A percentile compares a stretch with the other conserved stretches of the same genome.
Evolutionary conservation across 2,113 vertebrate species (phyloP).

Genomic region (Typhlomys cinereus): DNA sequence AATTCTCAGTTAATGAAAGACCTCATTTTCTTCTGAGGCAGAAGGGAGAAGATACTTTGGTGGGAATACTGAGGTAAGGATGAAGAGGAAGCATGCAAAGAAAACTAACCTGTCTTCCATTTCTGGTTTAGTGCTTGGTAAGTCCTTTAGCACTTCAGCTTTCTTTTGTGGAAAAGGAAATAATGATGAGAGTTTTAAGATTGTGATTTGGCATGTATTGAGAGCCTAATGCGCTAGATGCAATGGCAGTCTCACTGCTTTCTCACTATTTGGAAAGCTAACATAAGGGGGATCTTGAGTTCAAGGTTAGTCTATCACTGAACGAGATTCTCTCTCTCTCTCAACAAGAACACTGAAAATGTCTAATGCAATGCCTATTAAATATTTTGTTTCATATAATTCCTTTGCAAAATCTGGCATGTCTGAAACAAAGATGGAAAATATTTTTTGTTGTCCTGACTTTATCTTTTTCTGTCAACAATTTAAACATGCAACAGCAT

Average conservation of each 20-base stretch:
- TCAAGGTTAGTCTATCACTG: not conserved
- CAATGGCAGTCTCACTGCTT: not conserved
- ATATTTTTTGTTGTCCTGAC: not conserved
- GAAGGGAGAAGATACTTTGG: not conserved
- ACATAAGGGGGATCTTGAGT: not conserved
- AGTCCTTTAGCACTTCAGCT: not conserved
- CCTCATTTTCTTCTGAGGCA: not conserved
- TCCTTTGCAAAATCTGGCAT: not conserved
- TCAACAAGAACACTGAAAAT: not conserved
- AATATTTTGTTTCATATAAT: not conserved
- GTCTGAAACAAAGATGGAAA: not conserved
- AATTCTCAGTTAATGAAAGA: not conserved
- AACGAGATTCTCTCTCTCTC: not conserved
- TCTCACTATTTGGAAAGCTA: not conserved
- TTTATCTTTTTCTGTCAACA: not conserved
- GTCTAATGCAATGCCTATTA: not conserved
- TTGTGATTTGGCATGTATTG: fast-evolving
- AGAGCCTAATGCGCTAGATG: no score
- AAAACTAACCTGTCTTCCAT: not conserved
- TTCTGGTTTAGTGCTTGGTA: not conserved
- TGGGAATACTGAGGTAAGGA: not conserved
- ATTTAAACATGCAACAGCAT: not conserved
- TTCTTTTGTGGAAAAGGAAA: not conserved
- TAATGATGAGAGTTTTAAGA: not conserved
- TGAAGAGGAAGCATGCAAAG: not conserved